Evolutionary conservation across 2,888 invertebrate species (phyloP), one percentile per base, ranked within the genome.

Genomic region (Perdita meconis): DNA sequence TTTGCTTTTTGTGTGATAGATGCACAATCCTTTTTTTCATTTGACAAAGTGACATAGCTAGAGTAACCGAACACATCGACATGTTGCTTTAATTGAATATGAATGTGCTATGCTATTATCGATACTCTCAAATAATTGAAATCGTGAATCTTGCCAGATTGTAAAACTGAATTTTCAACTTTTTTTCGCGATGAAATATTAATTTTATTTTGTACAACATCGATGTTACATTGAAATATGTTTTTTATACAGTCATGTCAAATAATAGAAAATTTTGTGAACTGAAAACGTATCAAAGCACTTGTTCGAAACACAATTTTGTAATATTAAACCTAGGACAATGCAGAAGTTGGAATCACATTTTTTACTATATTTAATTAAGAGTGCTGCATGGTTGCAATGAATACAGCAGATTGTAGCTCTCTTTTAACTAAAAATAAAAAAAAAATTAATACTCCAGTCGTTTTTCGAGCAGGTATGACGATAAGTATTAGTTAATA

Each of bases 181-280:
- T 63, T 57, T 34, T 51, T 34, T 56, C 19, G n/a, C 5, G 3
- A 2, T 13, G 10, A 3, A 6, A 24, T 55, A 51, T 70, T 53
- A 66, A 66, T 66, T 66, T 70, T 34, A 57, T 19, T 50, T 50
- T 16, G 30, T 50, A 13, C 22, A 40, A 6, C 40, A 30, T n/a
- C n/a, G n/a, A 56, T 50, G 40, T 61, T 42, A 59, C 57, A 8
- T 10, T 19, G 38, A 3, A 26, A 57, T 50, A 12, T 30, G 64
- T 55, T 30, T 65, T 42, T 36, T 42, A 24, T 26, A 13, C 16
- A 16, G 36, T 24, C 24, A 5, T 10, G 22, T 10, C 5, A 26
- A 44, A 36, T 19, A 36, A 36, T 34, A 34, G 40, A 16, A 22
- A 22, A 19, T 63, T 40, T 30, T 30, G n/a, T n/a, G n/a, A n/a